phyloP scores from a whole-genome alignment of 2,797 vertebrate genomes.

The Xenops minutus region DNA sequence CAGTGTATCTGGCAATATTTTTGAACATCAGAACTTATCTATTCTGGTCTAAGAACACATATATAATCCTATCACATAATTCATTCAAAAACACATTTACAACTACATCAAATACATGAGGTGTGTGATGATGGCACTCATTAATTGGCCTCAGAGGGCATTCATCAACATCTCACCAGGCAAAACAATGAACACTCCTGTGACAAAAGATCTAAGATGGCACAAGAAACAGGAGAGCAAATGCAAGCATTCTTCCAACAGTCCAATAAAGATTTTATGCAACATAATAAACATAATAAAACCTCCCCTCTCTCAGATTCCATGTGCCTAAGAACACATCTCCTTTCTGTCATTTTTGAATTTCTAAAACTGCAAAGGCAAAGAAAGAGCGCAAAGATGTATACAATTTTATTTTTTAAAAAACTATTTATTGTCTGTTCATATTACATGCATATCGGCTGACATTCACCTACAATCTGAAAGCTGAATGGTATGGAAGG shows the following conservation, averaged over 20 bases:
- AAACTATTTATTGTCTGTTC: neutral
- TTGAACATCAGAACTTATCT: neutral
- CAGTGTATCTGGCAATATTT: neutral
- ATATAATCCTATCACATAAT: neutral
- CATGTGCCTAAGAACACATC: neutral
- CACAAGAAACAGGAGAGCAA: neutral
- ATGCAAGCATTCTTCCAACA: neutral
- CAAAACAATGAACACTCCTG: neutral
- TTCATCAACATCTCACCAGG: neutral
- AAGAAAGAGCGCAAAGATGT: neutral
- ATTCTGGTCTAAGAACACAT: neutral
- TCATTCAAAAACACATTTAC: neutral
- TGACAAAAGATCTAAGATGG: neutral
- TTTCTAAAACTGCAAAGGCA: neutral
- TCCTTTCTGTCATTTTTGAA: neutral
- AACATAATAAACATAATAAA: neutral
- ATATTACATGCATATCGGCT: rapidly evolving
- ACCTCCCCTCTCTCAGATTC: neutral
- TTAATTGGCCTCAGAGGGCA: neutral
- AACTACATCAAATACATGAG: neutral
- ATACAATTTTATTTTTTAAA: neutral
- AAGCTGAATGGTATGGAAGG: neutral
- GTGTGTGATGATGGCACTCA: neutral
- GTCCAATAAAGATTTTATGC: neutral
- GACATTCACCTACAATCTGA: neutral